Base-by-base conservation (phyloP, 2,888 invertebrate genomes). In the Campaea margaritaria region DNA sequence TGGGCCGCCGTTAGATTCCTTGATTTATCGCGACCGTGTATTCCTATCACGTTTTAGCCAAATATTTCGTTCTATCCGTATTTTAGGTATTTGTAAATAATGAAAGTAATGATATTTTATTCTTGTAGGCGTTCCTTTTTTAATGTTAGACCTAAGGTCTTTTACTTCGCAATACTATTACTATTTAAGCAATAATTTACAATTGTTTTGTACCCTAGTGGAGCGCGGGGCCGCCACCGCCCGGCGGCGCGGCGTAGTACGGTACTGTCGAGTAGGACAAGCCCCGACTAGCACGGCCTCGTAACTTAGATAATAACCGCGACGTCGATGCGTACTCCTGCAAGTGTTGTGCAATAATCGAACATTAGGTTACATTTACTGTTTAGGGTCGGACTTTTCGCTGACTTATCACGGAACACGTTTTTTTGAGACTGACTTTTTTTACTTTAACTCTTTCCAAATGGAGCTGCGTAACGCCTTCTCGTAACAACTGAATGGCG, bases 301-400 rank as follows among this genome's bases (percentile, higher is more conserved):
- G 44, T 58, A 66, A 59, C 59, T 71, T 79, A 76, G 76, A 48
- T 13, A 47, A 15, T 42, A 42, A n/a, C 36, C 75, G 70, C 73
- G 73, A 86, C 85, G 76, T 81, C 78, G 77, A 91, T 91, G 89
- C 89, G 89, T 90, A 91, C 86, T 82, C 83, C 83, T 82, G 86
- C 86, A 85, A 86, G 89, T 87, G 91, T 89, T 89, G 89, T 91
- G 90, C 89, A 91, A 90, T 91, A 91, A 89, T 85, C 78, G 69
- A 86, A 79, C 67, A 62, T 81, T 91, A 91, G 87, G 67, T 78
- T 46, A 57, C 50, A 27, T 10, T 14, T 46, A 81, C 77, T 75
- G 73, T 73, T 72, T 88, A 87, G 85, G 77, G 74, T 74, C 73
- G 58, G 60, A 69, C 83, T 86, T 86, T 86, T 86, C 79, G 88